Conservation (phyloP, 2,797 vertebrate species). For the Sternotherus odoratus region DNA sequence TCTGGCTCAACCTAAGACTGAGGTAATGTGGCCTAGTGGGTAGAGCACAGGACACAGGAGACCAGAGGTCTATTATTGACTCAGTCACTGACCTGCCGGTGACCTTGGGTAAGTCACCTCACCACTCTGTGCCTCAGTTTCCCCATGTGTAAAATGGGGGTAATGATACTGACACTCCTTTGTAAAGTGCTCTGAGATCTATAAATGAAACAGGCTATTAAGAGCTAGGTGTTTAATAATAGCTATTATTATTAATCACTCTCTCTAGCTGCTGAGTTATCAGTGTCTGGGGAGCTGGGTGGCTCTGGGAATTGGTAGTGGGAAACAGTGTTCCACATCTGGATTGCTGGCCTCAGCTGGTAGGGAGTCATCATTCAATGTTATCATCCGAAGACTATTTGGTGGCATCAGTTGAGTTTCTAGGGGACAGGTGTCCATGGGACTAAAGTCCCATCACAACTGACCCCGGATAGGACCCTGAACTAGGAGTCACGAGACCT, state of each 20-base stretch:
- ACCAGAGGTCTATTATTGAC: background rate
- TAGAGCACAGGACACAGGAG: background rate
- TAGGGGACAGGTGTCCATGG: background rate
- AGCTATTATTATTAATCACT: background rate
- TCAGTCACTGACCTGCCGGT: background rate
- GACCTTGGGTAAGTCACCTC: background rate
- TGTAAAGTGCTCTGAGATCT: background rate
- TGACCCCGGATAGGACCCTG: background rate
- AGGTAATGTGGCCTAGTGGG: background rate
- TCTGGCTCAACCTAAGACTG: background rate
- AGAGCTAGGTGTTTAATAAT: background rate
- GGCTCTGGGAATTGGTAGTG: background rate
- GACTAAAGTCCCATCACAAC: background rate
- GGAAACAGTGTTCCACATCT: background rate
- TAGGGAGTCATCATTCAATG: too few species aligned
- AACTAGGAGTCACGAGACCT: background rate
- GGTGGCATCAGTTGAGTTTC: background rate
- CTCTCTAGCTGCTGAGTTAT: background rate
- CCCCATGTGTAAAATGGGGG: background rate
- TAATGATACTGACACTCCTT: background rate
- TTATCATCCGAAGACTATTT: background rate
- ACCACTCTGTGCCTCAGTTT: background rate
- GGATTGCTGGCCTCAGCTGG: background rate
- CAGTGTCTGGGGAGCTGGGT: background rate
- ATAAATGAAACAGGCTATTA: background rate